Evolutionary conservation across 2,797 vertebrate genomes (phyloP).

Genomic region (Amphiprion clarkii): DNA sequence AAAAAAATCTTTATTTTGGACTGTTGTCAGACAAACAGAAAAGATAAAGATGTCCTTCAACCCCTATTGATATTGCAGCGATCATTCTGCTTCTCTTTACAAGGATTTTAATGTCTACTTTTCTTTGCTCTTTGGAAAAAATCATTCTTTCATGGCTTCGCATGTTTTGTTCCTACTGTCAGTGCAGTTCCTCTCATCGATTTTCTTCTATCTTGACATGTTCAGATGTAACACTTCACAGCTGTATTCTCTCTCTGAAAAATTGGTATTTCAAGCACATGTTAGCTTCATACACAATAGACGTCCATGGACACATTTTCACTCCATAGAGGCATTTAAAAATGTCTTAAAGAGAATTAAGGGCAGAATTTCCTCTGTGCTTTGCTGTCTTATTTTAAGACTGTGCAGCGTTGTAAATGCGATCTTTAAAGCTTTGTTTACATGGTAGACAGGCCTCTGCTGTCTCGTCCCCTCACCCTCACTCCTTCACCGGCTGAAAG

Average conservation of each 20-base stretch:
- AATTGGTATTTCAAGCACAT: constrained; percentile 11
- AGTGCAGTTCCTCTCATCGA: constrained; percentile 22
- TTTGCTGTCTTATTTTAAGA: constrained; percentile 39
- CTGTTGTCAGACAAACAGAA: background rate
- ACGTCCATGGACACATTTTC: background rate
- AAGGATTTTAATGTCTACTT: constrained; percentile 2
- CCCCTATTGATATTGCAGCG: background rate
- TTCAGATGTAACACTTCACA: constrained; percentile 35
- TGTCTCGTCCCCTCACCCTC: constrained; percentile 72
- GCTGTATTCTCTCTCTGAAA: background rate
- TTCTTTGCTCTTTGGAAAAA: constrained; percentile 20
- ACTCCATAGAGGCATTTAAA: constrained; percentile 12
- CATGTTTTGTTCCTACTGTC: constrained; percentile 33
- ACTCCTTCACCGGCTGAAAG: constrained; percentile 62
- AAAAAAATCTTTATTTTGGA: background rate
- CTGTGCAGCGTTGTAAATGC: constrained; percentile 65
- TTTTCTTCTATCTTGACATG: constrained; percentile 31
- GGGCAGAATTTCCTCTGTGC: constrained; percentile 25
- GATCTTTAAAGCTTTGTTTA: constrained; percentile 80
- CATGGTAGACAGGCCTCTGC: constrained; percentile 75
- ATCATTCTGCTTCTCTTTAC: background rate
- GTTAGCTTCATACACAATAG: background rate
- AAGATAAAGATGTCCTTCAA: background rate
- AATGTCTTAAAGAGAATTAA: constrained; percentile 30
- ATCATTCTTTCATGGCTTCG: constrained; percentile 13